Evolutionary conservation across 2,113 vertebrate species (phyloP).

Genomic region (Dromaius novaehollandiae): DNA sequence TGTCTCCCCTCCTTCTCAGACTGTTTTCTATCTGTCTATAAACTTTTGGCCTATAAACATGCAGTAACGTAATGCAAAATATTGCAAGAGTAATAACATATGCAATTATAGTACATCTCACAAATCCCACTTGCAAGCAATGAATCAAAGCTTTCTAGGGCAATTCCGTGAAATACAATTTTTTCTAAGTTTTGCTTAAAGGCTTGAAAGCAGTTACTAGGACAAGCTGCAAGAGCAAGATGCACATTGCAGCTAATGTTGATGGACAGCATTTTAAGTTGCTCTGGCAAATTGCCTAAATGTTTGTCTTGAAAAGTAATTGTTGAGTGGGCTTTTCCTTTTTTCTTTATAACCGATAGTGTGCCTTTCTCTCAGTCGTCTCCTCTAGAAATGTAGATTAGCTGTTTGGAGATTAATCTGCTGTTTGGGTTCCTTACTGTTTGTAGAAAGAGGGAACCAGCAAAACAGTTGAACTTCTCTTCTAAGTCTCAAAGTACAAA

Average conservation of each 20-base stretch:
- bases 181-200: slow-evolving; percentile 1
- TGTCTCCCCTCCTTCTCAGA: slow-evolving; percentile 13
- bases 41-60: slow-evolving; percentile 54
- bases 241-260: neutral
- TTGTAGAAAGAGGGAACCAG: neutral
- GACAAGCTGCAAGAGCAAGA: slow-evolving; percentile 2
- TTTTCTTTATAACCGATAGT: neutral
- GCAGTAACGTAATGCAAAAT: slow-evolving; percentile 54
- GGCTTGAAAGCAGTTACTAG: neutral
- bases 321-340: slow-evolving; percentile 33
- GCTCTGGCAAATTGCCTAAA: slow-evolving; percentile 50
- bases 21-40: slow-evolving; percentile 61
- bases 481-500: neutral
- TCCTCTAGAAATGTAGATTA: neutral
- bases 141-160: slow-evolving; percentile 54
- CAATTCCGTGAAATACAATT: slow-evolving; percentile 20
- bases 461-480: neutral
- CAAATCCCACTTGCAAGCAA: slow-evolving; percentile 44
- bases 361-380: neutral
- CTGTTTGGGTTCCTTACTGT: neutral
- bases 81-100: slow-evolving; percentile 55
- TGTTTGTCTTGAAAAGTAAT: slow-evolving; percentile 62
- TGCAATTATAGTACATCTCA: slow-evolving; percentile 48
- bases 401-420: neutral
- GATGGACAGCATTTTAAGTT: neutral